Conservation (phyloP, 2,797 vertebrate genomes). For the Chrosomus eos region DNA sequence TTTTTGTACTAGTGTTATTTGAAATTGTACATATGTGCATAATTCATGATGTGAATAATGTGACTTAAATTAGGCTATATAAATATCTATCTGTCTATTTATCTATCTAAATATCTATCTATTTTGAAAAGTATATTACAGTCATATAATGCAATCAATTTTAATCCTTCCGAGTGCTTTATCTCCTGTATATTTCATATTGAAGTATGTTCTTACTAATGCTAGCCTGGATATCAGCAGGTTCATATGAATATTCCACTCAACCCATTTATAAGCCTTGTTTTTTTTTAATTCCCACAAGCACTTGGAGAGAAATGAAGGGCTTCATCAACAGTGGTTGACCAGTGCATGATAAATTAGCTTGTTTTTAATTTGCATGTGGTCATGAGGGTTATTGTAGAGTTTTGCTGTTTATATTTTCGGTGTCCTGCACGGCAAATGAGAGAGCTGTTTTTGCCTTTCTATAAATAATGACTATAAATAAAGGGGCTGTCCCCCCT, state of each 20-base stretch:
- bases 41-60: not conserved
- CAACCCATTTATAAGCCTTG: slow-evolving; percentile 65
- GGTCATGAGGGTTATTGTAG: slow-evolving; percentile 72
- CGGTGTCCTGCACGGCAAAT: slow-evolving; percentile 61
- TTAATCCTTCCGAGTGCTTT: not conserved
- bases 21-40: not conserved
- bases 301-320: slow-evolving; percentile 66
- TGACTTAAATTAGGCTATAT: not conserved
- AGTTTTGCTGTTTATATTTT: slow-evolving; percentile 64
- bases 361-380: slow-evolving; percentile 78
- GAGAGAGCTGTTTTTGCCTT: slow-evolving; percentile 62
- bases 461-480: slow-evolving; percentile 66
- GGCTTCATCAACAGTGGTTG: slow-evolving; percentile 59
- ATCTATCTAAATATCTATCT: not conserved
- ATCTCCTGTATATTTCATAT: slow-evolving; percentile 39
- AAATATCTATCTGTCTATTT: not conserved
- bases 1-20: not conserved
- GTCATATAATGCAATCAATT: not conserved
- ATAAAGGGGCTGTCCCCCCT: slow-evolving; percentile 39
- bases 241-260: slow-evolving; percentile 73
- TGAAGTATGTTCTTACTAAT: slow-evolving; percentile 67
- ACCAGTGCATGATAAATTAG: slow-evolving; percentile 71
- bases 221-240: slow-evolving; percentile 69
- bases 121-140: not conserved
- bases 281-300: slow-evolving; percentile 58